A percentile compares a stretch with the other conserved stretches of the same genome.
Evolutionary conservation across 2,113 vertebrate genomes (phyloP).

Genomic region (Oncorhynchus masou): DNA sequence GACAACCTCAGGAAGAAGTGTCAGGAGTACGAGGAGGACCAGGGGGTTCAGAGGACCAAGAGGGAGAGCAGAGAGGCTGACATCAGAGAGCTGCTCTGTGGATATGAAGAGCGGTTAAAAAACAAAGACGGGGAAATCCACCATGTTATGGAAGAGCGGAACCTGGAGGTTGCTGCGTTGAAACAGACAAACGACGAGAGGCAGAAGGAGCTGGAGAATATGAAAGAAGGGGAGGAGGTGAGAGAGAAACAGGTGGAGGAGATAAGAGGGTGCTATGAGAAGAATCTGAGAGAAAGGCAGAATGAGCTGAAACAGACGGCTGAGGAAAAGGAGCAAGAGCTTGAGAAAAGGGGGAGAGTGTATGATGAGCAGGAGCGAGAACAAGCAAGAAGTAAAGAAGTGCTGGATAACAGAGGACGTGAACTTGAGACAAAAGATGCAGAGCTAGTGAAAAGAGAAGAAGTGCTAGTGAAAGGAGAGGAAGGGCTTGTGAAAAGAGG

Average conservation of each 20-base stretch:
- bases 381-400: conserved; percentile 23
- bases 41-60: background rate
- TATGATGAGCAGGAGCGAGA: conserved; percentile 25
- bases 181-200: conserved; percentile 36
- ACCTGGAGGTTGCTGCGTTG: conserved; percentile 29
- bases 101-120: conserved; percentile 35
- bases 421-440: conserved; percentile 14
- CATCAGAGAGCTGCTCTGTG: conserved; percentile 16
- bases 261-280: conserved; percentile 42
- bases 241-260: conserved; percentile 28
- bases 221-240: conserved; percentile 19
- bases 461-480: conserved; percentile 17
- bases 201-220: conserved; percentile 30
- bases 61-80: conserved; percentile 32
- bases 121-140: conserved; percentile 28
- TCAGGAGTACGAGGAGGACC: conserved; percentile 39
- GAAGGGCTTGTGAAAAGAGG: conserved; percentile 3
- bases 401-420: conserved; percentile 25
- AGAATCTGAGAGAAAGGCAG: conserved; percentile 34
- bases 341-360: conserved; percentile 19
- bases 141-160: conserved; percentile 20
- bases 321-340: conserved; percentile 29
- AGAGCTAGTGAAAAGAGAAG: conserved; percentile 7
- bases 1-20: conserved; percentile 35
- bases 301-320: conserved; percentile 17